phyloP scores from a whole-genome alignment of 1,140 invertebrate genomes.

The Drosophila sulfurigaster region DNA sequence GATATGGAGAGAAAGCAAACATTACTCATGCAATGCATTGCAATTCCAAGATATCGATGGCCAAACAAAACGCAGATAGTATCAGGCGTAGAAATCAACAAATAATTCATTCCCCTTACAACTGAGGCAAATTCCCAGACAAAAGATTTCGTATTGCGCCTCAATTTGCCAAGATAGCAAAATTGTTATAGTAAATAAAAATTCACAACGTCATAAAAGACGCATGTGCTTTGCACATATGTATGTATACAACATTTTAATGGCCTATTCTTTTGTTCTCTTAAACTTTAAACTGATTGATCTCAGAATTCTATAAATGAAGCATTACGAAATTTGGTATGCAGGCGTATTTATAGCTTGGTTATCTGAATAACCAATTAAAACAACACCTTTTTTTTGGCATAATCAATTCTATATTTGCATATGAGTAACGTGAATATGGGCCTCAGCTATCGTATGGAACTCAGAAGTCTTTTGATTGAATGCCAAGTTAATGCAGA shows the following conservation, averaged over 20 bases:
- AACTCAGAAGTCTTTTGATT: background rate
- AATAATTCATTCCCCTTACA: slow-evolving; percentile 18
- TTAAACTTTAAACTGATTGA: background rate
- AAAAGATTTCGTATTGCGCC: slow-evolving; percentile 20
- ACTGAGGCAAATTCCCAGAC: slow-evolving; percentile 4
- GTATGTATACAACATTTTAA: background rate
- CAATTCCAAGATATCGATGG: background rate
- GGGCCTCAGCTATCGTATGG: background rate
- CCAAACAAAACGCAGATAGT: slow-evolving; percentile 8
- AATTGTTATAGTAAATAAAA: slow-evolving; percentile 24
- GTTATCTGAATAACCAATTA: background rate
- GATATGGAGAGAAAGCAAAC: background rate
- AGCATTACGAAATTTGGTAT: background rate
- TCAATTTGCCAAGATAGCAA: slow-evolving; percentile 3
- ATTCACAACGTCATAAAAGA: slow-evolving; percentile 12
- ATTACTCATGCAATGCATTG: slow-evolving; percentile 32
- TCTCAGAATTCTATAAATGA: background rate
- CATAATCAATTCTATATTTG: background rate
- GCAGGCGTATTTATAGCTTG: background rate
- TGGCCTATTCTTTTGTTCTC: background rate
- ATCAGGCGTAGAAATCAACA: slow-evolving; percentile 4
- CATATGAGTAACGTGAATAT: background rate
- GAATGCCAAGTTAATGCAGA: background rate
- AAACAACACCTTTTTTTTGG: background rate
- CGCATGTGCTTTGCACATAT: background rate